These are phyloP conservation scores for Drosophila cracens DNA, from an alignment of 2,888 invertebrate species.

Conservation along the genomic window DNA sequence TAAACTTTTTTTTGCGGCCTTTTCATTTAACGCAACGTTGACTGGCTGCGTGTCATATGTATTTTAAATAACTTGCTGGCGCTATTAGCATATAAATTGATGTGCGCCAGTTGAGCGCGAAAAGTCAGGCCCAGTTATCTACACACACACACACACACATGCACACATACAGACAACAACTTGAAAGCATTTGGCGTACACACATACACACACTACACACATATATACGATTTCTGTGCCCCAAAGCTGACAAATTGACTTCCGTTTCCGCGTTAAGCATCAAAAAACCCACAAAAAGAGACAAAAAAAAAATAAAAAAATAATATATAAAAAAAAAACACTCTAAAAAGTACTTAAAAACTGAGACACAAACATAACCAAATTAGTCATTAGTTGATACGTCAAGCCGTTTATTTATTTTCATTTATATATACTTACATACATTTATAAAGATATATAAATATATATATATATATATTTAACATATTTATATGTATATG, in stretches of 20 bases:
- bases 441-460: conserved; percentile 23
- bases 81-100: conserved; percentile 78
- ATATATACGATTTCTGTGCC: conserved; percentile 36
- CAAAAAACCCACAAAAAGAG: conserved; percentile 22
- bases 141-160: conserved; percentile 33
- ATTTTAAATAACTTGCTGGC: conserved; percentile 70
- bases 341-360: conserved; percentile 63
- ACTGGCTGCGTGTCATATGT: conserved; percentile 59
- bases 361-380: conserved; percentile 72
- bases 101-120: conserved; percentile 58
- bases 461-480: conserved; percentile 7
- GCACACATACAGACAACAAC: background rate
- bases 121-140: conserved; percentile 34
- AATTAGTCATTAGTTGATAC: conserved; percentile 79
- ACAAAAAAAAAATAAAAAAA: conserved; percentile 21
- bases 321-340: conserved; percentile 25
- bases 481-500: conserved; percentile 1
- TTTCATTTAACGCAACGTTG: conserved; percentile 45
- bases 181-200: conserved; percentile 47
- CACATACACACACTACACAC: conserved; percentile 16
- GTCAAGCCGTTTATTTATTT: conserved; percentile 66
- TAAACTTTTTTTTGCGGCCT: conserved; percentile 18
- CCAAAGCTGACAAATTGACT: conserved; percentile 75
- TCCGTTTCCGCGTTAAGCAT: conserved; percentile 69
- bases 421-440: conserved; percentile 27